Conservation (phyloP, 2,888 invertebrate species). For the Incurvaria masculella region DNA sequence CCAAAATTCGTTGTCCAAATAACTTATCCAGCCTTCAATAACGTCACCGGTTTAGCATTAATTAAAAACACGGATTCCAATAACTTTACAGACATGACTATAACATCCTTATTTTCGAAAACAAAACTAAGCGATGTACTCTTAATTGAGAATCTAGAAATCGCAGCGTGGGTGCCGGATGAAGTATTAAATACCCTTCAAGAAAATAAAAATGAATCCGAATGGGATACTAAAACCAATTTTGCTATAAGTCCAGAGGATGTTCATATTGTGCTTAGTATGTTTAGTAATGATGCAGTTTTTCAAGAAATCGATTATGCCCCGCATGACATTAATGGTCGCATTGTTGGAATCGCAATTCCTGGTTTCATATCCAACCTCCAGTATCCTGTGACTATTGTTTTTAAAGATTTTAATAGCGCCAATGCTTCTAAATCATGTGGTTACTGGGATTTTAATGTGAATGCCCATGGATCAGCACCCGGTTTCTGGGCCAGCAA, state of each 20-base stretch:
- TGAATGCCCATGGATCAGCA: slow-evolving; percentile 17
- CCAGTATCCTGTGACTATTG: slow-evolving; percentile 49
- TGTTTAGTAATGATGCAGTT: slow-evolving; percentile 52
- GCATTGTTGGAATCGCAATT: slow-evolving; percentile 58
- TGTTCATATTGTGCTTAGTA: slow-evolving; percentile 45
- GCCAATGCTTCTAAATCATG: slow-evolving; percentile 31
- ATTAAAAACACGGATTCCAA: slow-evolving; percentile 23
- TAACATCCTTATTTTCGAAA: slow-evolving; percentile 39
- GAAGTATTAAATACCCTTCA: slow-evolving; percentile 34
- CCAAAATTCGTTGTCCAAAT: slow-evolving; percentile 49
- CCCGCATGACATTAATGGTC: slow-evolving; percentile 34
- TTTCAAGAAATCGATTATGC: slow-evolving; percentile 44
- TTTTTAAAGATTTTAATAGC: slow-evolving; percentile 34
- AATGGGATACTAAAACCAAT: slow-evolving; percentile 6
- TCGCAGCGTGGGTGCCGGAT: slow-evolving; percentile 53
- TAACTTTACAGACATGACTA: slow-evolving; percentile 35
- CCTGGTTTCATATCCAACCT: slow-evolving; percentile 57
- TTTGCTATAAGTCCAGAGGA: slow-evolving; percentile 15
- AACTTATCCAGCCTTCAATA: slow-evolving; percentile 45
- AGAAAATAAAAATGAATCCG: slow-evolving; percentile 22
- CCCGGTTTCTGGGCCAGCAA: slow-evolving; percentile 53
- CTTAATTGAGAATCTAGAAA: slow-evolving; percentile 42
- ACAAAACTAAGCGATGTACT: slow-evolving; percentile 45
- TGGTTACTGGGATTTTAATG: slow-evolving; percentile 57
- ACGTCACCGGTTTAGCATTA: slow-evolving; percentile 51